Conservation (phyloP, 2,888 invertebrate species). For the Heliconius erato region DNA sequence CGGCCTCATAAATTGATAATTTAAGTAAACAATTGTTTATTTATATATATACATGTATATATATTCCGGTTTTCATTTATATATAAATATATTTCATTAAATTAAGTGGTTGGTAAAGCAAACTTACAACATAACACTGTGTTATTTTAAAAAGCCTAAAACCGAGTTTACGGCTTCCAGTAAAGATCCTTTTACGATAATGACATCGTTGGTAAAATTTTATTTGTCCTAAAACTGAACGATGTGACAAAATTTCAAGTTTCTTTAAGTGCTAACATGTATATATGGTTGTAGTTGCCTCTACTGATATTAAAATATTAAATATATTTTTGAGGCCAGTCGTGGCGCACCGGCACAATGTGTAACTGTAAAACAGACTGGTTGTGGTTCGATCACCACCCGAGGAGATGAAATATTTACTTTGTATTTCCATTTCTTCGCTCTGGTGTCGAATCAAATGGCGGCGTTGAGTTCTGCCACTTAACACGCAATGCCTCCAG, state of each 20-base stretch:
- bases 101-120: not conserved
- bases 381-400: too few species aligned
- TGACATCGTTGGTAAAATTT: constrained; percentile 48
- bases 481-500: too few species aligned
- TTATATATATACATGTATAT: not conserved
- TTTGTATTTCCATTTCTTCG: too few species aligned
- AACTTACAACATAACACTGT: not conserved
- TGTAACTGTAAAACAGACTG: too few species aligned
- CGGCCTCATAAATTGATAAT: not conserved
- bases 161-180: constrained; percentile 40
- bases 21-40: not conserved
- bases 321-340: too few species aligned
- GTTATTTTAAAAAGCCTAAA: constrained; percentile 31
- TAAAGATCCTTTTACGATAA: constrained; percentile 52
- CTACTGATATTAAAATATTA: not conserved
- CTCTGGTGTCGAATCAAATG: too few species aligned
- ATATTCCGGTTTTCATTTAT: not conserved
- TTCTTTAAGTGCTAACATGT: constrained; percentile 43
- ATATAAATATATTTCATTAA: not conserved
- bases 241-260: constrained; percentile 46
- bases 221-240: constrained; percentile 51
- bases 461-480: too few species aligned
- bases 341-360: too few species aligned
- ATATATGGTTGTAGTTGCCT: not conserved
- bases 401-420: too few species aligned